Conservation (phyloP, 2,888 invertebrate species). For the Lochmaea crataegi region DNA sequence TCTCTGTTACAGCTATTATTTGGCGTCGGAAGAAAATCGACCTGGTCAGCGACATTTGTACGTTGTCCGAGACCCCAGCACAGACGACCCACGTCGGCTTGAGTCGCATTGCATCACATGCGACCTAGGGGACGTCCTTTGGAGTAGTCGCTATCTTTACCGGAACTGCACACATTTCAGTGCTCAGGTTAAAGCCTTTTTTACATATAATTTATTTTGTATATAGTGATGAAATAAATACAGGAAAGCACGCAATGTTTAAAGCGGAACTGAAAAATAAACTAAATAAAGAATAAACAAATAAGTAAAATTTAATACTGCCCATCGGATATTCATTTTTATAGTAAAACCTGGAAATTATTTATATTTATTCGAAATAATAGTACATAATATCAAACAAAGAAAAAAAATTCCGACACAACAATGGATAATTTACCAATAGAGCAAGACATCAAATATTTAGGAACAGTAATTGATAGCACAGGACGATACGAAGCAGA, state of each 20-base stretch:
- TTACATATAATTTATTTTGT: conserved; percentile 30
- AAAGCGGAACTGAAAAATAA: too few species aligned
- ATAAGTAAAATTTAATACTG: background rate
- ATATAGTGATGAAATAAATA: background rate
- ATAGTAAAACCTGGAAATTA: too few species aligned
- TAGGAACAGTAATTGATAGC: too few species aligned
- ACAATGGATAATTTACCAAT: too few species aligned
- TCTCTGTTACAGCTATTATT: conserved; percentile 60
- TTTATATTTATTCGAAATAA: too few species aligned
- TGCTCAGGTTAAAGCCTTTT: conserved; percentile 74
- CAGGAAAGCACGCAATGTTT: too few species aligned
- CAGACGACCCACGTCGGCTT: conserved; percentile 74
- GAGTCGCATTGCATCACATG: conserved; percentile 91
- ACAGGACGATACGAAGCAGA: too few species aligned
- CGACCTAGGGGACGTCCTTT: conserved; percentile 78
- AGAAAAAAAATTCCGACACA: too few species aligned
- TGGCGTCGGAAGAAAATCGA: conserved; percentile 83
- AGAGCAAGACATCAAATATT: too few species aligned
- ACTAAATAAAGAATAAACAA: background rate
- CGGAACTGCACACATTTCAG: conserved; percentile 89
- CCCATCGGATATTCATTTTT: too few species aligned
- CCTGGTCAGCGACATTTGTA: conserved; percentile 91
- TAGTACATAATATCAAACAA: too few species aligned
- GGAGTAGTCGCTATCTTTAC: conserved; percentile 84
- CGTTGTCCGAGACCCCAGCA: conserved; percentile 82